Conservation (phyloP, 2,113 vertebrate genomes). For the Syngnathus typhle region DNA sequence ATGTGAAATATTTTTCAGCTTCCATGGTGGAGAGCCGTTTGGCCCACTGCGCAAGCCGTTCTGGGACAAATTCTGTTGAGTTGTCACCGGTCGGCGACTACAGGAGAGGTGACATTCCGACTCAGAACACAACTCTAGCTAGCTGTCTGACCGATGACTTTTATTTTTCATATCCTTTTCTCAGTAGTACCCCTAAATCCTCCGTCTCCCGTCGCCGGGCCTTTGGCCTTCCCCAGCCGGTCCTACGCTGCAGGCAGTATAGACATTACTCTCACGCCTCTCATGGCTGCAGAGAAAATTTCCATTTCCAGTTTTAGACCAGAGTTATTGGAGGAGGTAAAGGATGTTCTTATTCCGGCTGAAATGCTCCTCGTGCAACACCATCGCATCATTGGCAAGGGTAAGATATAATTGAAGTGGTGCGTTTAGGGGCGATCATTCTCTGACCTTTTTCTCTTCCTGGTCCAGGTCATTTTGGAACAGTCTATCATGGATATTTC, state of each 20-base stretch:
- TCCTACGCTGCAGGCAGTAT: conserved; percentile 47
- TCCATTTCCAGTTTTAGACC: conserved; percentile 76
- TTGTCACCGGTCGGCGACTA: conserved; percentile 67
- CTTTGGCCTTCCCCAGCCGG: conserved; percentile 38
- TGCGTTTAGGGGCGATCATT: background rate
- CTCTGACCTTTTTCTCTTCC: background rate
- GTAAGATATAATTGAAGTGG: conserved; percentile 47
- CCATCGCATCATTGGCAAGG: conserved; percentile 89
- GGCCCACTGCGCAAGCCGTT: conserved; percentile 44
- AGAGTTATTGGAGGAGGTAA: conserved; percentile 86
- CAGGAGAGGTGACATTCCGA: conserved; percentile 62
- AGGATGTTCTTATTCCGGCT: conserved; percentile 88
- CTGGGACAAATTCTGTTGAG: conserved; percentile 53
- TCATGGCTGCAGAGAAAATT: conserved; percentile 77
- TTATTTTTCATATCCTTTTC: background rate
- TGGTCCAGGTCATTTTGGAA: conserved; percentile 86
- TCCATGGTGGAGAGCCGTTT: conserved; percentile 62
- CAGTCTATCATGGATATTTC: conserved; percentile 90
- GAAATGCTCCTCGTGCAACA: conserved; percentile 77
- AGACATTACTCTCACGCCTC: conserved; percentile 69
- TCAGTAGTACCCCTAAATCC: conserved; percentile 51
- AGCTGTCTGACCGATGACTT: background rate
- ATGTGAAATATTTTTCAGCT: conserved; percentile 55
- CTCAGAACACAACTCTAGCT: background rate
- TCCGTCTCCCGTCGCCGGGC: background rate